Percentiles rank a stretch among this genome's conserved stretches.
Evolutionary conservation across 2,888 invertebrate genomes (phyloP).

Genomic region (Yponomeuta evonymella): DNA sequence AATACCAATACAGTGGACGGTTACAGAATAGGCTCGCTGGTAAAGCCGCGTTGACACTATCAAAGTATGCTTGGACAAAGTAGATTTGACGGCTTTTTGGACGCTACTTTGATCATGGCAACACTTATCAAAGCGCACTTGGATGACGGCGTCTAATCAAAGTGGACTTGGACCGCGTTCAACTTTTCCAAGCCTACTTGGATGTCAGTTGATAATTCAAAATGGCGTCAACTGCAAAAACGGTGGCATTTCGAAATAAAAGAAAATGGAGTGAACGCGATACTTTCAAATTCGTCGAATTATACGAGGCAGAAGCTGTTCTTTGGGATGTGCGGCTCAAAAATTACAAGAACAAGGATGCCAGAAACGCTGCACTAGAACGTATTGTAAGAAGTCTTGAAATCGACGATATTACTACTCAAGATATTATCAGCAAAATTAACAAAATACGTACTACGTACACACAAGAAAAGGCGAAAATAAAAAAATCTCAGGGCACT

Average conservation of each 20-base stretch:
- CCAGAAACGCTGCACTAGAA: constrained; percentile 17
- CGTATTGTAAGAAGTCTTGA: constrained; percentile 16
- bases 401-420: constrained; percentile 7
- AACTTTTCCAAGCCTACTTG: too few relatives aligned
- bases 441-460: constrained; percentile 13
- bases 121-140: too few relatives aligned
- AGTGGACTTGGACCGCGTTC: too few relatives aligned
- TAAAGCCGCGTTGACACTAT: too few relatives aligned
- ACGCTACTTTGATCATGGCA: too few relatives aligned
- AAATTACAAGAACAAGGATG: constrained; percentile 20
- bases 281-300: constrained; percentile 17
- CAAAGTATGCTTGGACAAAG: too few relatives aligned
- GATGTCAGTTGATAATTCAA: too few relatives aligned
- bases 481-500: constrained; percentile 5
- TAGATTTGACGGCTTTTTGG: too few relatives aligned
- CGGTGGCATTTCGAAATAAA: constrained; percentile 5
- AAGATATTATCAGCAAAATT: constrained; percentile 6
- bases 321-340: constrained; percentile 16
- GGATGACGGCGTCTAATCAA: too few relatives aligned
- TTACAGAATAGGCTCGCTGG: too few relatives aligned
- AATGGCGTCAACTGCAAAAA: neutral
- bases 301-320: constrained; percentile 20
- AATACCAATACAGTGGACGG: too few relatives aligned
- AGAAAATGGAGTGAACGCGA: constrained; percentile 17
- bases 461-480: constrained; percentile 12